A percentile compares a stretch with the other conserved stretches of the same genome.
Evolutionary conservation across 2,888 invertebrate species (phyloP).

Genomic region (Chymomyza caudatula): DNA sequence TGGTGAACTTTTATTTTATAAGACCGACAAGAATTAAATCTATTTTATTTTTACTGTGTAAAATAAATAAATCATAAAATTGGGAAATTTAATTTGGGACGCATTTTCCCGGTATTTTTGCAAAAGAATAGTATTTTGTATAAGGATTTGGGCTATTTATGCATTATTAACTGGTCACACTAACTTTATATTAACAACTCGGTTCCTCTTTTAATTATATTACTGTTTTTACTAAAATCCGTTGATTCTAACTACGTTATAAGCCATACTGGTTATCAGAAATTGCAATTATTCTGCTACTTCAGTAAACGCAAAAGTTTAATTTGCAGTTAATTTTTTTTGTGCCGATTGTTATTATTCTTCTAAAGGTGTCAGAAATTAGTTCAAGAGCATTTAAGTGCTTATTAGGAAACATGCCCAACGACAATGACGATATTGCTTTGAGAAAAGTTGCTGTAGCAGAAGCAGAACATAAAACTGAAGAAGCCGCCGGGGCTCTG

Average conservation of each 20-base stretch:
- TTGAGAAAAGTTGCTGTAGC: not conserved
- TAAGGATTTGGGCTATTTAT: not conserved
- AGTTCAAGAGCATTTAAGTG: too few relatives aligned
- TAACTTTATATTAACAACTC: not conserved
- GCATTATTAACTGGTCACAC: not conserved
- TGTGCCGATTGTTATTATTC: too few relatives aligned
- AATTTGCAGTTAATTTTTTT: not conserved
- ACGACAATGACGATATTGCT: not conserved
- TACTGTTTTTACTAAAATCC: not conserved
- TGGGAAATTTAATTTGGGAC: too few relatives aligned
- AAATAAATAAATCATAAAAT: not conserved
- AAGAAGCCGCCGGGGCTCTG: not conserved
- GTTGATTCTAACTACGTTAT: not conserved
- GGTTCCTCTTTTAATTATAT: not conserved
- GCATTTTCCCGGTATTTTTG: too few relatives aligned
- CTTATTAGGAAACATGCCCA: not conserved
- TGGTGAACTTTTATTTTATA: too few relatives aligned
- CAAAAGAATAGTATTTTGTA: not conserved
- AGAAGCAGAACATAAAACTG: not conserved
- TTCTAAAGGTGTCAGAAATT: too few relatives aligned
- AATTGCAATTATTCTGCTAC: not conserved
- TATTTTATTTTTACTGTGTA: not conserved
- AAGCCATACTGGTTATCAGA: not conserved
- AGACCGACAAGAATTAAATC: too few relatives aligned
- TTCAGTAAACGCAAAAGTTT: not conserved